Evolutionary conservation across 1,140 invertebrate species (phyloP).

Genomic region (Liolophura sinensis): DNA sequence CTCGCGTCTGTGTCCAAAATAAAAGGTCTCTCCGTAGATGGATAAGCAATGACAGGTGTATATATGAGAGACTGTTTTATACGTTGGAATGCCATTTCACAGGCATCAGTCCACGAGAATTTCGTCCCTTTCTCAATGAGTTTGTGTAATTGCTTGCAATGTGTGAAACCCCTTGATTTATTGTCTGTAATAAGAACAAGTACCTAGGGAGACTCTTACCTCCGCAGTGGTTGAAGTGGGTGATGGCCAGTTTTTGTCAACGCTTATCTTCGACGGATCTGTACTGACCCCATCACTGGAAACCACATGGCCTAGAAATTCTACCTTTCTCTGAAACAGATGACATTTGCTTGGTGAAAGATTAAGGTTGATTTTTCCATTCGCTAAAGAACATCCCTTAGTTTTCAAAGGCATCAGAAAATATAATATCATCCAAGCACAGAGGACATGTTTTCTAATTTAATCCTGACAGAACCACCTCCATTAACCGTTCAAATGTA

Average conservation of each 20-base stretch:
- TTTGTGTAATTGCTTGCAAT: constrained; percentile 43
- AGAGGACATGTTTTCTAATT: constrained; percentile 17
- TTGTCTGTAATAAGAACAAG: constrained; percentile 7
- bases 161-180: constrained; percentile 10
- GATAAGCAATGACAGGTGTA: constrained; percentile 19
- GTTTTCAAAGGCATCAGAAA: constrained; percentile 10
- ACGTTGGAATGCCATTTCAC: constrained; percentile 13
- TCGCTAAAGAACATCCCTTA: constrained; percentile 3
- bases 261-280: neutral
- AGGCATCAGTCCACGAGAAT: constrained; percentile 16
- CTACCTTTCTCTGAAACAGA: constrained; percentile 11
- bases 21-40: constrained; percentile 8
- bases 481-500: constrained; percentile 22
- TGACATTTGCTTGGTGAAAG: constrained; percentile 21
- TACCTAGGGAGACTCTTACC: constrained; percentile 3
- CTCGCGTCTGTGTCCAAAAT: constrained; percentile 25
- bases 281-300: constrained; percentile 5
- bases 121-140: constrained; percentile 51
- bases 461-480: constrained; percentile 16
- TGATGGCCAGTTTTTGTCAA: constrained; percentile 5
- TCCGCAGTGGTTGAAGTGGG: constrained; percentile 3
- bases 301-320: constrained; percentile 19
- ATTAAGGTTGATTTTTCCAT: constrained; percentile 9
- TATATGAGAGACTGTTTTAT: constrained; percentile 16
- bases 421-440: constrained; percentile 21